Percentiles rank a stretch among this genome's conserved stretches.
phyloP scores from a whole-genome alignment of 2,888 invertebrate genomes.

The Ochropacha duplaris region DNA sequence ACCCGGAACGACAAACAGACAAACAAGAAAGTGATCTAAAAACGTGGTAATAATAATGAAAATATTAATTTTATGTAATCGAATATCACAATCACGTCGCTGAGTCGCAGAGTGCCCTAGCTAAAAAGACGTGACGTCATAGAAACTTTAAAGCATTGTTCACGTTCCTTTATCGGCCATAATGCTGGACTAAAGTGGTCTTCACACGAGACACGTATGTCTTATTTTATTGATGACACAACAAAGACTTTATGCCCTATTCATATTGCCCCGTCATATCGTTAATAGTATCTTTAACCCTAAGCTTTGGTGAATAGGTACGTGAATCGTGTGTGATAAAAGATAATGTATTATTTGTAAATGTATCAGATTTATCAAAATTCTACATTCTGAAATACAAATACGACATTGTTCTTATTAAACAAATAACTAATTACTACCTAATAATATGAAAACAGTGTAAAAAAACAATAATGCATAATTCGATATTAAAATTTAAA shows the following conservation, averaged over 20 bases:
- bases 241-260: slow-evolving; percentile 25
- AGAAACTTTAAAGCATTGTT: background rate
- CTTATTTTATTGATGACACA: slow-evolving; percentile 34
- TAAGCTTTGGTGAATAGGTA: background rate
- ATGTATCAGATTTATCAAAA: no score
- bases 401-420: no score
- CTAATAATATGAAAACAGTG: no score
- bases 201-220: slow-evolving; percentile 4
- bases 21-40: no score
- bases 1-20: no score
- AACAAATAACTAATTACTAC: no score
- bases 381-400: no score
- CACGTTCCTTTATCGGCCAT: slow-evolving; percentile 31
- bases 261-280: slow-evolving; percentile 15
- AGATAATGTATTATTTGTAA: no score
- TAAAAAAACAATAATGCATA: no score
- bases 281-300: background rate
- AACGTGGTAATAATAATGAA: no score
- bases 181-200: slow-evolving; percentile 12
- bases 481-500: no score
- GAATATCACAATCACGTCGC: background rate
- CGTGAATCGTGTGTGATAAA: background rate
- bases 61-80: background rate
- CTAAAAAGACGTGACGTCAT: background rate
- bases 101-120: background rate